Evolutionary conservation across 2,888 invertebrate genomes (phyloP), one percentile per base, ranked within the genome.

Genomic region (Hoplodrina ambigua): DNA sequence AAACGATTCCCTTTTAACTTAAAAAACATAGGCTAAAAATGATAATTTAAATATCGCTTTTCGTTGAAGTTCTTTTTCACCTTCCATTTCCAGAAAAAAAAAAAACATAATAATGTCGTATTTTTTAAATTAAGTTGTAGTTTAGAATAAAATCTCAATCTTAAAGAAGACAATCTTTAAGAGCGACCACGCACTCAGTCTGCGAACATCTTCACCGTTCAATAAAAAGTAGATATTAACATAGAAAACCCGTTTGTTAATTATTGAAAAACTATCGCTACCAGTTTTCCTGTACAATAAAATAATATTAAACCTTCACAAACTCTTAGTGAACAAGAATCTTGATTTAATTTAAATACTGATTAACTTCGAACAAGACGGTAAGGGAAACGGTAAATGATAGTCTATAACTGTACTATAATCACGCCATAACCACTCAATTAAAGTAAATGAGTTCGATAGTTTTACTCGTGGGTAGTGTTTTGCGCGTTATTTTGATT

Each of bases 401-500:
- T 64, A 44, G 58, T 30, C 33, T 58, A 30, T 44, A 33, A 41
- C 20, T 56, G 15, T 33, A n/a, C 11, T 55, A 20, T 50, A 63
- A 52, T 33, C 30, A n/a, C 4, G n/a, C 37, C 13, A 19, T 56
- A 62, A 68, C 41, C 17, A 46, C 52, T 68, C 50, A 57, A 65
- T 75, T 64, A 70, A 25, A 1, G 41, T 52, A 78, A 72, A 52
- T 53, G 57, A 60, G 25, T 57, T 61, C 19, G 17, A 78, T 60
- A 52, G 30, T 61, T 56, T 30, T 30, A 19, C n/a, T 11, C 33
- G 77, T 78, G 64, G 77, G 81, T 62, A 61, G 81, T 59, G 65
- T 54, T 80, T 69, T 54, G 64, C 81, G 65, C 68, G 52, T 69
- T 62, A 75, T 56, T 58, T 52, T 57, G 46, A 75, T 73, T 68